phyloP scores from a whole-genome alignment of 2,888 invertebrate genomes.

The Pachydiplax longipennis region DNA sequence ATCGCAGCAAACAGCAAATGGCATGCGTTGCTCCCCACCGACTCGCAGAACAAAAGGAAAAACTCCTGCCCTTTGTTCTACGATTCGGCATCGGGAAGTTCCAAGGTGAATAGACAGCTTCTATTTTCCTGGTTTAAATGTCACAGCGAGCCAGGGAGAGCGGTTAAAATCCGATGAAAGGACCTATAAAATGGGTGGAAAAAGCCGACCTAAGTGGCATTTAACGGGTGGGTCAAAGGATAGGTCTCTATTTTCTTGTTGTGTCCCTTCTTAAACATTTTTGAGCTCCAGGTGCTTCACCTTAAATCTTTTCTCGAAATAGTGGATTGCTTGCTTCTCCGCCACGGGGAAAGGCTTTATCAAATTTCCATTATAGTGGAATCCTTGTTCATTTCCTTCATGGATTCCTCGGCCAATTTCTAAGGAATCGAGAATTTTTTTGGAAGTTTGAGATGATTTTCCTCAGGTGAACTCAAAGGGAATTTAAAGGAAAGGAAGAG shows the following conservation, averaged over 20 bases:
- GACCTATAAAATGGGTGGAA: too few relatives aligned
- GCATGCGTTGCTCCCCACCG: background rate
- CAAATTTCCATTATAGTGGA: background rate
- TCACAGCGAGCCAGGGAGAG: background rate
- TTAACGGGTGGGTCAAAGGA: background rate
- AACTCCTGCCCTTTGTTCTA: background rate
- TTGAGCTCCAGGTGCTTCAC: background rate
- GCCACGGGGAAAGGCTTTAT: background rate
- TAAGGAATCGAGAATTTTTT: too few relatives aligned
- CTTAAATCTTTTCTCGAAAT: background rate
- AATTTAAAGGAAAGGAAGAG: too few relatives aligned
- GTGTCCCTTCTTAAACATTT: background rate
- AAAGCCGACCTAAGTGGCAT: background rate
- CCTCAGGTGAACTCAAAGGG: too few relatives aligned
- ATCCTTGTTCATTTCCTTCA: background rate
- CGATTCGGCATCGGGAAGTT: background rate
- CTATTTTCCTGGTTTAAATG: background rate
- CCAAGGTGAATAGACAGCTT: background rate
- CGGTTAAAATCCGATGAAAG: too few relatives aligned
- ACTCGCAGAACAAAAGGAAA: background rate
- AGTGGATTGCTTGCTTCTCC: background rate
- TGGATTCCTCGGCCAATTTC: too few relatives aligned
- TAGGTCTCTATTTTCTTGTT: background rate
- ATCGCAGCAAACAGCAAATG: background rate
- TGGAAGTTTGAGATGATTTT: too few relatives aligned